These are phyloP conservation scores for Trinectes maculatus DNA, from an alignment of 2,113 vertebrate genomes.

Conservation along the genomic window DNA sequence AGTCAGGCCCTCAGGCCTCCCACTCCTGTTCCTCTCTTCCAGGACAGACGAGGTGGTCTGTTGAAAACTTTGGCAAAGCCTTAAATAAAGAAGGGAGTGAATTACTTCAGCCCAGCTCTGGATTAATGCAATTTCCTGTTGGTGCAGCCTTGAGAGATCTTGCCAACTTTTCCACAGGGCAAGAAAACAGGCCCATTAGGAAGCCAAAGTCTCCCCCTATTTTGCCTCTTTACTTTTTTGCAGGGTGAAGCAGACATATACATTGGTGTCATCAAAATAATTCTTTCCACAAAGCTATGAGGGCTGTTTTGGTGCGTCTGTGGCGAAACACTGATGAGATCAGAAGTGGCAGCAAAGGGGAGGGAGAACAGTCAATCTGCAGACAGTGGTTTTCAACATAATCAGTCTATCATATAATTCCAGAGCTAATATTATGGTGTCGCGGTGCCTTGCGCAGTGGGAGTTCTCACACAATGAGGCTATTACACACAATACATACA, in stretches of 20 bases:
- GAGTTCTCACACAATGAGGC: slow-evolving; percentile 58
- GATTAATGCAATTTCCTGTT: slow-evolving; percentile 83
- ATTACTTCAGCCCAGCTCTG: slow-evolving; percentile 71
- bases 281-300: slow-evolving; percentile 26
- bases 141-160: slow-evolving; percentile 71
- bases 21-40: slow-evolving; percentile 66
- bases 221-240: slow-evolving; percentile 38
- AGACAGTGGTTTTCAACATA: slow-evolving; percentile 69
- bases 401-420: slow-evolving; percentile 59
- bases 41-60: slow-evolving; percentile 76
- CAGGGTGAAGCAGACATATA: slow-evolving; percentile 37
- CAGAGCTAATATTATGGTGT: slow-evolving; percentile 73
- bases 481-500: slow-evolving; percentile 21
- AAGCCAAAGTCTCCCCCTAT: slow-evolving; percentile 45
- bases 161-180: slow-evolving; percentile 66
- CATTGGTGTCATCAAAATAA: slow-evolving; percentile 63
- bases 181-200: slow-evolving; percentile 53
- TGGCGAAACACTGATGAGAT: slow-evolving; percentile 45
- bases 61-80: slow-evolving; percentile 62
- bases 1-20: slow-evolving; percentile 73
- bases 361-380: slow-evolving; percentile 56
- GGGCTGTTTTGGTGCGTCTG: slow-evolving; percentile 46
- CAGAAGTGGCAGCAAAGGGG: slow-evolving; percentile 62
- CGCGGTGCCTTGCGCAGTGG: slow-evolving; percentile 58
- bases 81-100: slow-evolving; percentile 71